Base-by-base conservation (phyloP, 2,888 invertebrate species). In the Epirrita christyi region DNA sequence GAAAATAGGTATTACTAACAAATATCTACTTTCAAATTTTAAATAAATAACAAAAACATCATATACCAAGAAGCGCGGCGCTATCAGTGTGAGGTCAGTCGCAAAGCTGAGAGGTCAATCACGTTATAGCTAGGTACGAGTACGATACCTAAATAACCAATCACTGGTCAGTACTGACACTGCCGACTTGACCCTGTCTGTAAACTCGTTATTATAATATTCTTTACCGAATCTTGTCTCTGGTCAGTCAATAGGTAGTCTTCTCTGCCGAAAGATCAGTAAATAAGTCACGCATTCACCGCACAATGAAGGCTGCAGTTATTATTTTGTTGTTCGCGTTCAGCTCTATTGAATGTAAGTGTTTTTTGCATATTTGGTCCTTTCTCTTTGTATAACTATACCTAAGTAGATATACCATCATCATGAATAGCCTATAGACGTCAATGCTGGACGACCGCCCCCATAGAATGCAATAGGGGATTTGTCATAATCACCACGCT, bases 321-420 rank as follows among this genome's bases (percentile, higher is more conserved):
- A 66, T 83, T 66, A 66, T 85, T 68, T 72, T 89, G 63, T 68
- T 89, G 59, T 76, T 85, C 55, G 72, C 73, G 56, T 72, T 86
- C 64, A 83, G 76, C 70, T 80, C 75, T 56, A 76, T 76, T 58
- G 78, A 90, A 77, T 84, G 90, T 88, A 63, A 89, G 88, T 88
- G 78, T 59, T 68, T 45, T 45, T 36, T n/a, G 14, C 40, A 32
- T 42, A 32, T 54, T 27, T 10, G 45, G 32, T 44, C n/a, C 38
- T 43, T 49, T 49, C 27, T 13, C 41, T 9, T 43, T 7, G 44
- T 53, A 4, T 11, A 11, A 6, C 21, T 4, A 21, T n/a, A n/a
- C n/a, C n/a, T n/a, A n/a, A n/a, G n/a, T n/a, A n/a, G n/a, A n/a
- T n/a, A n/a, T n/a, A n/a, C n/a, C n/a, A n/a, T n/a, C n/a, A n/a